A percentile compares a stretch with the other conserved stretches of the same genome.
These are phyloP conservation scores for Andrena camellia DNA, from an alignment of 2,888 invertebrate genomes.

Conservation along the genomic window DNA sequence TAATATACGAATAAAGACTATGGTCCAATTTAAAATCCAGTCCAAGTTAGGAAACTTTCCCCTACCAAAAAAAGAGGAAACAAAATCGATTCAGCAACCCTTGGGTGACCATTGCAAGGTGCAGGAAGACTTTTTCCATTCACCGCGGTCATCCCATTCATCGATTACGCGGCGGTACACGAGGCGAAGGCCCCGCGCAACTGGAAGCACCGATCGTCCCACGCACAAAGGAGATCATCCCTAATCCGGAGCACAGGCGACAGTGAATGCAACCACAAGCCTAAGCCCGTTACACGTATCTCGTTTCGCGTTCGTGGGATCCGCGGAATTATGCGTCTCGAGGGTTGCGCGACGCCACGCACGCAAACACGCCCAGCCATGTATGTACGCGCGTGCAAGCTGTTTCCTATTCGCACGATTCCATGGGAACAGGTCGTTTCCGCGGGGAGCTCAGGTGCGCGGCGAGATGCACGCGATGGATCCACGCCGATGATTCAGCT, in stretches of 20 bases:
- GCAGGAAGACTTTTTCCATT: neutral
- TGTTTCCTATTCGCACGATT: constrained; percentile 54
- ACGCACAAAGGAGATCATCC: constrained; percentile 49
- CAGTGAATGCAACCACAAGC: constrained; percentile 43
- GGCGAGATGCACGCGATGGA: neutral
- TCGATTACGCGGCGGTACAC: constrained; percentile 12
- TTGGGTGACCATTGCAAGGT: neutral
- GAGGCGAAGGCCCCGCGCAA: neutral
- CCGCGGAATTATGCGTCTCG: constrained; percentile 52
- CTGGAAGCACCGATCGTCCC: constrained; percentile 19
- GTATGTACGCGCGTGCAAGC: neutral
- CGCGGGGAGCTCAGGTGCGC: constrained; percentile 59
- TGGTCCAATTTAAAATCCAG: too few species aligned
- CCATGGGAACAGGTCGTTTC: constrained; percentile 63
- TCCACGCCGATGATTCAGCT: constrained; percentile 64
- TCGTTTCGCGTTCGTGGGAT: constrained; percentile 57
- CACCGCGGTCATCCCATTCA: neutral
- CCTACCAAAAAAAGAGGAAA: too few species aligned
- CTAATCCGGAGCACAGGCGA: constrained; percentile 44
- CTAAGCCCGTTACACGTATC: constrained; percentile 56
- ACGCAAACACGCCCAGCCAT: constrained; percentile 1
- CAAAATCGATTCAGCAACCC: neutral
- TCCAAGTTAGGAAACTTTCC: too few species aligned
- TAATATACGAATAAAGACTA: too few species aligned
- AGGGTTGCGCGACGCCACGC: constrained; percentile 13